Evolutionary conservation across 2,888 invertebrate genomes (phyloP), one percentile per base, ranked within the genome.

Genomic region (Drosophila paramelanica): DNA sequence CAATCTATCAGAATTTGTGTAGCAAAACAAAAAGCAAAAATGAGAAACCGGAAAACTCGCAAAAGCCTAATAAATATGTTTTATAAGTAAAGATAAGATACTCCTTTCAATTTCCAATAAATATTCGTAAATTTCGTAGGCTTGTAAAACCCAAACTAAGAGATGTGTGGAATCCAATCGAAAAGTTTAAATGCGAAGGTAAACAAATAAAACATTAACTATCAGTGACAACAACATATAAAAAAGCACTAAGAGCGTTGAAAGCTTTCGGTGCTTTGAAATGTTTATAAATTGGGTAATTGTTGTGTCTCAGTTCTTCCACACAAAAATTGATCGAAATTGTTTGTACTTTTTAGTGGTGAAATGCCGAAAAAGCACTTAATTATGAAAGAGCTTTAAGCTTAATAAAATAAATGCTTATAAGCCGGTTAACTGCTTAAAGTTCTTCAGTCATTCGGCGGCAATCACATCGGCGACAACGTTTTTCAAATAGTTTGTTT

Each of bases 241-340:
- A 23, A 23, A 4, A 23, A 10, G 0, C 31, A 10, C 0, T 10
- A 31, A 31, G 11, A 36, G 36, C 36, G 36, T 13, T 5, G 11
- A 7, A 7, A 51, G 69, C 68, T 68, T 47, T 46, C 20, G 45
- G 50, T 49, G 42, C 41, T 31, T 13, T 17, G 11, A 0, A 11
- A 43, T 11, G 3, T 11, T 25, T n/a, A 45, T 45, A 41, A 65
- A 43, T 10, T 5, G 13, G 20, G 39, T 5, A 33, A 1, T 33
- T 31, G n/a, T 1, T 23, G 0, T 23, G 5, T 4, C 4, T 11
- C 39, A 64, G 33, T 45, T 5, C 5, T n/a, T 31, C 1, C 5
- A 20, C 10, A 25, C 27, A 23, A 13, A 25, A 27, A 8, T 8
- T 31, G 8, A 31, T 8, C 11, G 5, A 11, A 33, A 11, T 33